Evolutionary conservation across 2,888 invertebrate genomes (phyloP), one percentile per base, ranked within the genome.

Genomic region (Phymatocera aterrima): DNA sequence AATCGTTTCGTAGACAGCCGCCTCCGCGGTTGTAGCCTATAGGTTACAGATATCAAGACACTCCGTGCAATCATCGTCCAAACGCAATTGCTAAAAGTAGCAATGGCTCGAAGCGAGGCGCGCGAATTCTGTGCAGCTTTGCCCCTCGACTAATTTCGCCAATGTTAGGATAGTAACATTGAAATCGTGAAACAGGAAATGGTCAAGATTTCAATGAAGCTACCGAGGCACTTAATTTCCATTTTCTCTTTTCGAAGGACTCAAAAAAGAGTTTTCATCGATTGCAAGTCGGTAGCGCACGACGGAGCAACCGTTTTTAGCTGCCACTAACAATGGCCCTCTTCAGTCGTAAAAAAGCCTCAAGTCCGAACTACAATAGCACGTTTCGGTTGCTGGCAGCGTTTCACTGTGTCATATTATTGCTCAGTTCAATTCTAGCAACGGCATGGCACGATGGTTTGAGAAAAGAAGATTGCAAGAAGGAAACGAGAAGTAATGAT

Each of bases 1-100:
- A 34, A 37, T 15, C 37, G 18, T 37, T 64, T 37, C 21, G n/a
- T 18, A 43, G 43, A 68, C 68, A 43, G 68, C 46, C 46, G 43
- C 12, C 43, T 68, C 46, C 68, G 24, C 68, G 12, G 68, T 28
- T 10, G 43, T 68, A 6, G 68, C 68, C 28, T 46, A n/a, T n/a
- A 46, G n/a, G 43, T 43, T 68, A 68, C 46, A 43, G 68, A 68
- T 68, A 68, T 46, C 68, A 43, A 68, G 46, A 68, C 24, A 68
- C n/a, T 68, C n/a, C 68, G 3, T 40, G 8, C 43, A 68, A 68
- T 68, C 68, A 68, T 68, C 18, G 68, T 15, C 18, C 34, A 28
- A 60, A 37, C 34, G 3, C 68, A 40, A 68, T 40, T 68, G 43
- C 43, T 43, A 15, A 46, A 68, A 68, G 24, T 46, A 68, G 68